Conservation (phyloP, 2,113 vertebrate species). For the Bubalus kerabau region DNA sequence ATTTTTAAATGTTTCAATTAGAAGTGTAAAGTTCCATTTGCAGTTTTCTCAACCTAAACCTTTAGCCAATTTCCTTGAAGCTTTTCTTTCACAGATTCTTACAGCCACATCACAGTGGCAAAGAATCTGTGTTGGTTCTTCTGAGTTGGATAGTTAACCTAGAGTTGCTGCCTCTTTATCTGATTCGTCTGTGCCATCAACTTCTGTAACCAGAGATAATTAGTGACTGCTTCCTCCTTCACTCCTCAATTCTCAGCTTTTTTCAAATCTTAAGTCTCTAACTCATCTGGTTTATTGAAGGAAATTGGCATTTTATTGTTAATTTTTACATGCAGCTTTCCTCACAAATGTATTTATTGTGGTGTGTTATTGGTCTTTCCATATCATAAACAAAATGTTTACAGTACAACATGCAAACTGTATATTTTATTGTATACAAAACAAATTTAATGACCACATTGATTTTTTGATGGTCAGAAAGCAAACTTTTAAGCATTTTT, state of each 20-base stretch:
- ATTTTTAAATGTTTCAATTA: neutral
- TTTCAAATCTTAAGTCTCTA: neutral
- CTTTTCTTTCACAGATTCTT: neutral
- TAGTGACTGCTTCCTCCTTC: neutral
- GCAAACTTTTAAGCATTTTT: neutral
- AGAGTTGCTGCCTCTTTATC: neutral
- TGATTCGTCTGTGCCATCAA: accelerated
- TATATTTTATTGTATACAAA: slow-evolving; percentile 21
- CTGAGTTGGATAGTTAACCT: neutral
- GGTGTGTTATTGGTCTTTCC: neutral
- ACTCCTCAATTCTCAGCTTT: neutral
- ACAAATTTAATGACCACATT: slow-evolving; percentile 8
- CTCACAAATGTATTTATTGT: slow-evolving; percentile 7
- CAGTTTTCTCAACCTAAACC: neutral
- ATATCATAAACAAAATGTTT: neutral
- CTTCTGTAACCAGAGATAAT: neutral
- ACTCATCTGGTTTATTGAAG: neutral
- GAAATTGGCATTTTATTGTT: slow-evolving; percentile 22
- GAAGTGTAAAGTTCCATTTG: neutral
- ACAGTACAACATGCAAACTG: neutral
- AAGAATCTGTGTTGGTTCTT: neutral
- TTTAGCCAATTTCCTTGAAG: neutral
- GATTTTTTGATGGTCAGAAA: slow-evolving; percentile 11
- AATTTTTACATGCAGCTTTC: neutral
- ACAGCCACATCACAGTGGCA: neutral